A percentile compares a stretch with the other conserved stretches of the same genome.
Evolutionary conservation across 1,140 invertebrate genomes (phyloP).

Genomic region (Phymastichus coffea): DNA sequence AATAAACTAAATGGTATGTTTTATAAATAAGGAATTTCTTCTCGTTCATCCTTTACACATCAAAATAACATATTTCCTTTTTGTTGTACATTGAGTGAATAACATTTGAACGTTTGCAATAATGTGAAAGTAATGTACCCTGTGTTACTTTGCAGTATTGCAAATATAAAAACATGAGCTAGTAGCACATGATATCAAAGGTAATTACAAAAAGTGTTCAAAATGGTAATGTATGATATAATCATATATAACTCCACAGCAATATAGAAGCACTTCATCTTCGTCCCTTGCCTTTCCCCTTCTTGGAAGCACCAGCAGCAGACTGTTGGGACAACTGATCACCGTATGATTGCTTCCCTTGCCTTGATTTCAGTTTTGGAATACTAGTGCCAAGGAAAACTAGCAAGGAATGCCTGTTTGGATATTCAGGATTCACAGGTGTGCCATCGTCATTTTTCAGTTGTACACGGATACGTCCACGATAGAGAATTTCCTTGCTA

Average conservation of each 20-base stretch:
- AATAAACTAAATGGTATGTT: conserved; percentile 15
- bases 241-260: neutral
- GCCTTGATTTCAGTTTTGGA: conserved; percentile 86
- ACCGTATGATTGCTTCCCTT: conserved; percentile 52
- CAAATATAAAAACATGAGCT: too few species aligned
- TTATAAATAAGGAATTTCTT: conserved; percentile 8
- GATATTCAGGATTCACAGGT: conserved; percentile 71
- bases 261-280: conserved; percentile 29
- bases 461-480: conserved; percentile 89
- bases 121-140: too few species aligned
- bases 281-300: conserved; percentile 54
- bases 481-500: conserved; percentile 80
- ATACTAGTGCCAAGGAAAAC: conserved; percentile 80
- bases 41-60: too few species aligned
- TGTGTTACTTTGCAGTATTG: too few species aligned
- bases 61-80: neutral
- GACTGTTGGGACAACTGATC: conserved; percentile 48
- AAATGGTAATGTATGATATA: neutral
- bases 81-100: too few species aligned
- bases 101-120: too few species aligned
- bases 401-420: conserved; percentile 76
- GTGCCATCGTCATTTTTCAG: conserved; percentile 90
- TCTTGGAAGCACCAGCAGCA: conserved; percentile 43
- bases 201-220: too few species aligned
- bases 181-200: too few species aligned